Evolutionary conservation across 2,797 vertebrate species (phyloP).

Genomic region (Coreius guichenoti): DNA sequence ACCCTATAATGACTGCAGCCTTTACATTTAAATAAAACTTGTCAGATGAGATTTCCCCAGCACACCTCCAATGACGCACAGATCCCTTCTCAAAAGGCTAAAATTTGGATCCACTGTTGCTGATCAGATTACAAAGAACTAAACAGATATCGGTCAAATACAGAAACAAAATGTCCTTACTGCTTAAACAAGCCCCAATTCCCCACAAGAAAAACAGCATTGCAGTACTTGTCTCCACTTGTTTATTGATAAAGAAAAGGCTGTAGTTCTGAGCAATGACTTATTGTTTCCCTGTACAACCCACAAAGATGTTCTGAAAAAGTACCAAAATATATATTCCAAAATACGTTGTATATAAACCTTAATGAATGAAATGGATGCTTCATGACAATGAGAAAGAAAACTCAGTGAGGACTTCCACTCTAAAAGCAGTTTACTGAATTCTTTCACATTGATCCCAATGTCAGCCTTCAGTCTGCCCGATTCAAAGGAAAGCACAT

Average conservation of each 20-base stretch:
- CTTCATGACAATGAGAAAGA: constrained; percentile 17
- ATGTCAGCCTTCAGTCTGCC: background rate
- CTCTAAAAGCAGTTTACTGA: background rate
- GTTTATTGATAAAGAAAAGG: constrained; percentile 65
- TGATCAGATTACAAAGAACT: background rate
- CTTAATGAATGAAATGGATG: constrained; percentile 50
- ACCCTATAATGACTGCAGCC: background rate
- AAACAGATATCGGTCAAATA: background rate
- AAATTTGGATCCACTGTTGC: no score
- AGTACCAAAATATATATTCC: constrained; percentile 70
- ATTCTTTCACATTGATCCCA: background rate
- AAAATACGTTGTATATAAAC: constrained; percentile 69
- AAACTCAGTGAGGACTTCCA: background rate
- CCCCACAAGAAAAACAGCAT: constrained; percentile 35
- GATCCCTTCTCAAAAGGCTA: background rate
- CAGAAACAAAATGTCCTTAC: background rate
- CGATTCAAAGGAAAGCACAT: background rate
- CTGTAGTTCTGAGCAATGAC: constrained; percentile 56
- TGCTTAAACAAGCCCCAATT: background rate
- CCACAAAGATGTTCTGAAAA: constrained; percentile 64
- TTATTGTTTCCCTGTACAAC: constrained; percentile 52
- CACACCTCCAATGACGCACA: background rate
- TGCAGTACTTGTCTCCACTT: constrained; percentile 51
- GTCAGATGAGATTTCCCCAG: background rate
- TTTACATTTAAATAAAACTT: background rate